phyloP scores from a whole-genome alignment of 2,888 invertebrate species.

The Chalcis sispes region DNA sequence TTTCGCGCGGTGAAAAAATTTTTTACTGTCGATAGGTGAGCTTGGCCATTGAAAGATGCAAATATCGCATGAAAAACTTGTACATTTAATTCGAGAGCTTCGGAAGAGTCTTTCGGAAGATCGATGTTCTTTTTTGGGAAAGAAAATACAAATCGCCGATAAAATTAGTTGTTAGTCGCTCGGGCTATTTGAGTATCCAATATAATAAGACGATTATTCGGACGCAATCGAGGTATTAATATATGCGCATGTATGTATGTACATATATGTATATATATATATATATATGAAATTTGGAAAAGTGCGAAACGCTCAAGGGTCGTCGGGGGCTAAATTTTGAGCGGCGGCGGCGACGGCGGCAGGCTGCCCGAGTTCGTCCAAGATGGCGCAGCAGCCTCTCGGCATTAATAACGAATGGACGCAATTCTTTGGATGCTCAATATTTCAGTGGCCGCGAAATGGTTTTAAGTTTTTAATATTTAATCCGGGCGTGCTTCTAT shows the following conservation, averaged over 20 bases:
- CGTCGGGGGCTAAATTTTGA: not conserved
- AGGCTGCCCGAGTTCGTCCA: constrained; percentile 29
- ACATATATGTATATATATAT: too few relatives aligned
- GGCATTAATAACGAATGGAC: constrained; percentile 63
- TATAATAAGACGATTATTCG: constrained; percentile 41
- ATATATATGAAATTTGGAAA: constrained; percentile 22
- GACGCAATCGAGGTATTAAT: constrained; percentile 39
- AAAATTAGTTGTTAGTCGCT: constrained; percentile 2
- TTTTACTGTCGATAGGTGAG: too few relatives aligned
- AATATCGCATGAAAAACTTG: too few relatives aligned
- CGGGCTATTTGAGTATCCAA: constrained; percentile 20
- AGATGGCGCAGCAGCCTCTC: constrained; percentile 51
- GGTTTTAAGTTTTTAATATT: constrained; percentile 75
- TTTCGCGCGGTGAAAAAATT: too few relatives aligned
- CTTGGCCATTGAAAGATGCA: too few relatives aligned
- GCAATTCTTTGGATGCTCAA: constrained; percentile 69
- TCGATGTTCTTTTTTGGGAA: constrained; percentile 17
- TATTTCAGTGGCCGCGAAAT: constrained; percentile 70
- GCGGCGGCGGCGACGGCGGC: too few relatives aligned
- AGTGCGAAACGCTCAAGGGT: not conserved
- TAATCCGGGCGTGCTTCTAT: constrained; percentile 66
- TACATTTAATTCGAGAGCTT: too few relatives aligned
- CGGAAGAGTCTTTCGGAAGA: too few relatives aligned
- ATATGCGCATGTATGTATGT: not conserved
- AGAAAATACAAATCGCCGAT: not conserved